Base-by-base conservation (phyloP, 2,888 invertebrate genomes). In the Morpho helenor region DNA sequence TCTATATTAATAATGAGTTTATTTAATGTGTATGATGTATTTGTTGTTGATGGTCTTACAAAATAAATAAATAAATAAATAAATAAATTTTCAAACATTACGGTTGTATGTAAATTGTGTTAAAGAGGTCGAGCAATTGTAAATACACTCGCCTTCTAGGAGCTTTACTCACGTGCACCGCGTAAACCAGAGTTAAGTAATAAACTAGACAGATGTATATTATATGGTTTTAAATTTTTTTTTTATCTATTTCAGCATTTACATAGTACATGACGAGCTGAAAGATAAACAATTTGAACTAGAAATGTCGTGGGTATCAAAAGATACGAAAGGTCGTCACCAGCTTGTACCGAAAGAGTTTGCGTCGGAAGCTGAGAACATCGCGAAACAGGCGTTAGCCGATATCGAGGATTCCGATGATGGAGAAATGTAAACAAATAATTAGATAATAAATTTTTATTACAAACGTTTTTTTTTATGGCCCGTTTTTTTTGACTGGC, bases 231-330 rank as follows among this genome's bases (percentile, higher is more conserved):
- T 16, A 16, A 16, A n/a, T n/a, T 16, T 16, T 16, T 45, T 23
- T 46, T 10, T 42, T 48, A 23, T 6, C 23, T 2, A 7, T 78
- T 92, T 82, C 80, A 96, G 96, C 66, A 95, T 97, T 76, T 97
- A 97, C 76, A 86, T 96, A 52, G 97, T 97, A 1, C 97, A 97
- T 70, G 97, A 97, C 78, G 97, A 99, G 81, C 92, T 99, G 6
- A 99, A 99, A 86, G 97, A 98, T 85, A 97, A 98, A 82, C 95
- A 97, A 70, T 99, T 99, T 79, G 98, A 98, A 77, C 89, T 98
- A 70, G 99, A 99, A 84, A 92, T 99, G 72, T 97, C 98, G 56
- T 97, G 99, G 96, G 97, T 98, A 9, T 96, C 97, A 55, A 94
- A 94, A 72, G 94, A 94, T 62, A 95, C 95, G 0, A 91, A 94